Evolutionary conservation across 2,797 vertebrate species (phyloP), one percentile per base, ranked within the genome.

Genomic region (Spinibarbus caldwelli): DNA sequence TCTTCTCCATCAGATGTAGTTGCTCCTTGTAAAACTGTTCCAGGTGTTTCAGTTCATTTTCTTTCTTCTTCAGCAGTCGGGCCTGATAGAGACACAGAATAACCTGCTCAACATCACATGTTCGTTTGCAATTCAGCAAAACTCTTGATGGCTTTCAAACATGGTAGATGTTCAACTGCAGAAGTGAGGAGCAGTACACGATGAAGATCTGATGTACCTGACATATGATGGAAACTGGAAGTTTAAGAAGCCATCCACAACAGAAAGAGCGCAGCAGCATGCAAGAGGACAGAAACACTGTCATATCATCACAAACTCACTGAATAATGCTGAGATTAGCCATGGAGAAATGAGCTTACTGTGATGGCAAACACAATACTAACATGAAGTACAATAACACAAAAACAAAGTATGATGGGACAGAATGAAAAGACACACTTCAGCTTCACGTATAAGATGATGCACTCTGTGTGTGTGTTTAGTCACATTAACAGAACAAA

Each of bases 21-120:
- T 99, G 98, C 82, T 98, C 97, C 88, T 96, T 97, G 78, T 95
- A 98, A 93, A 98, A 97, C 85, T 89, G 84, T 64, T 94, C 95
- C 66, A 93, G 93, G 87, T 71, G 87, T 79, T 92, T 92, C 89
- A 99, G 83, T 89, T 98, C 97, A 11, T 93, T 90, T 82, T 99
- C 96, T 89, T 94, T 96, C 75, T 86, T 94, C 85, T 96, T 94
- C 91, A 99, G 92, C 82, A 96, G 95, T 87, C 90, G 90, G 19
- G 93, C 95, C 88, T 86, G 71, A 67, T 1, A 52, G 73, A 78
- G 15, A 81, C 26, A 78, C 62, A 84, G 54, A 81, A 47, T 47
- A 73, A 73, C 62, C 54, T n/a, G 17, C 36, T 72, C 3, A 82
- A 29, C 34, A 29, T 71, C 36, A 57, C 2, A 0, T 5, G 31